Percentiles rank a stretch among this genome's conserved stretches.
Conservation (phyloP, 35 echinoderm and acorn worm genomes). For the Ptychodera flava region DNA sequence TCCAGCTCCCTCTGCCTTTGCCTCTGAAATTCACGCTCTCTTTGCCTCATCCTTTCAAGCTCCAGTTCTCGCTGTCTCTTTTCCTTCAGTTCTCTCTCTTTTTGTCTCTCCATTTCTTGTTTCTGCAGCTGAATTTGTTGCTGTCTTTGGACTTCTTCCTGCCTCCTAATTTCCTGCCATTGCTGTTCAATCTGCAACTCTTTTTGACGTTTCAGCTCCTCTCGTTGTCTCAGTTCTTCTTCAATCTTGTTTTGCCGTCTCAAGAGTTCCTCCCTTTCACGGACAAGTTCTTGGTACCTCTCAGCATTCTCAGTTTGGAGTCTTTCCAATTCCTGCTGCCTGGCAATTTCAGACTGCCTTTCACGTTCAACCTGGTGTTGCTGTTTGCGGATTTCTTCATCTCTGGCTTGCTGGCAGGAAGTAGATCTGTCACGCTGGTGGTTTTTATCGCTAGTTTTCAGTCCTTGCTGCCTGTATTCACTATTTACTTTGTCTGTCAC, state of each 20-base stretch:
- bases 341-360: background rate
- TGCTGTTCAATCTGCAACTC: background rate
- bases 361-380: background rate
- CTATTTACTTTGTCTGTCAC: no score
- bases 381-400: background rate
- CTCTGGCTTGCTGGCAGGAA: background rate
- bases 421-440: background rate
- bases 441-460: background rate
- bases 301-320: background rate
- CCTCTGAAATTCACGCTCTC: background rate
- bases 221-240: background rate
- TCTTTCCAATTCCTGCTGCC: background rate
- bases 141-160: background rate
- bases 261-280: background rate
- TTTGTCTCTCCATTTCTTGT: background rate
- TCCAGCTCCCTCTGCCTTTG: background rate
- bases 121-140: no score
- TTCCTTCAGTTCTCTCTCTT: background rate
- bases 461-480: no score
- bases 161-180: background rate
- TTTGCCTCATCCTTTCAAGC: background rate
- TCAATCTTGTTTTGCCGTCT: background rate
- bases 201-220: background rate
- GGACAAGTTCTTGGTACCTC: background rate
- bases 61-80: background rate